Percentiles rank a stretch among this genome's conserved stretches.
Conservation (phyloP, 2,113 vertebrate species). For the Otolemur garnettii region DNA sequence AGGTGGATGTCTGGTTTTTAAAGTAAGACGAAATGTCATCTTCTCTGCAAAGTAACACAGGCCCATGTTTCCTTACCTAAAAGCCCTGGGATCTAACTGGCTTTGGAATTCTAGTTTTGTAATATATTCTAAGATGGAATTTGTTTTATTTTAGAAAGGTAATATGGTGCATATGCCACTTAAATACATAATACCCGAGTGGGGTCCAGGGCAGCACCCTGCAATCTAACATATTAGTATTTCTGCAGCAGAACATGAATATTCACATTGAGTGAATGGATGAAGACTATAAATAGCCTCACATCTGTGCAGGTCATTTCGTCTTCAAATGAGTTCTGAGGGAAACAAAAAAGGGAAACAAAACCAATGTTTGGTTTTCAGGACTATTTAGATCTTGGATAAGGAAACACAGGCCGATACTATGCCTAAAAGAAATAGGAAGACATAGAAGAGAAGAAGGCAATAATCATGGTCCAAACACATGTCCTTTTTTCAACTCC, state of each 20-base stretch:
- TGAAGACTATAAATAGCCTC: slow-evolving; percentile 58
- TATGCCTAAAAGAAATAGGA: neutral
- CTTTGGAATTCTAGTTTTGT: neutral
- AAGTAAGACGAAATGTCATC: neutral
- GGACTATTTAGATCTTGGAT: neutral
- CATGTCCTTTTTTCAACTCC: neutral
- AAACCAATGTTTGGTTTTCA: neutral
- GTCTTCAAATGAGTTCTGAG: neutral
- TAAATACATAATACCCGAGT: neutral
- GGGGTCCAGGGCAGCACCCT: neutral
- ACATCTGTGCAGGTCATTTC: slow-evolving; percentile 60
- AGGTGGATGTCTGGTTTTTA: neutral
- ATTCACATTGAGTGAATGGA: slow-evolving; percentile 8
- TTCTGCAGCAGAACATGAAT: slow-evolving; percentile 27
- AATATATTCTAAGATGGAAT: neutral
- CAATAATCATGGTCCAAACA: neutral
- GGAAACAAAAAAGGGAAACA: neutral
- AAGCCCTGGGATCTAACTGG: neutral
- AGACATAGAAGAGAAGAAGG: neutral
- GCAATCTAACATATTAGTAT: neutral
- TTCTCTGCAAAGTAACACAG: neutral
- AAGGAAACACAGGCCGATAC: neutral
- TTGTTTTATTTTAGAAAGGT: neutral
- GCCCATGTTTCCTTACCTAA: neutral
- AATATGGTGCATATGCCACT: neutral